phyloP scores from a whole-genome alignment of 2,888 invertebrate genomes.

The Barypeithes pellucidus region DNA sequence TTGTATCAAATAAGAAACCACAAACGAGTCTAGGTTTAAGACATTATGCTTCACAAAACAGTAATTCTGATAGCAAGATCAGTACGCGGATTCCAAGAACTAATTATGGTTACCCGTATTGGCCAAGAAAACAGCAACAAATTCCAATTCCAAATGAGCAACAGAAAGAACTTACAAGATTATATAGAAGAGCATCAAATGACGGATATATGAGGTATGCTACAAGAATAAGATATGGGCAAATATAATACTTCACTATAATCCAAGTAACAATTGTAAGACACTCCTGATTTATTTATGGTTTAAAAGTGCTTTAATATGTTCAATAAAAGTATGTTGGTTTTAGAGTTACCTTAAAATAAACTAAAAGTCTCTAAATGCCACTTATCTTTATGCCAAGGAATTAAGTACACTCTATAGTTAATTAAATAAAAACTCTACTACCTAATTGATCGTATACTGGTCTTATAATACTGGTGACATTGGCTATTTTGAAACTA shows the following conservation, averaged over 20 bases:
- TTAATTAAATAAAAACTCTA: too few relatives aligned
- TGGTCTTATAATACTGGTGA: too few relatives aligned
- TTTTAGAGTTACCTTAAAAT: too few relatives aligned
- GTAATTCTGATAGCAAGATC: constrained; percentile 54
- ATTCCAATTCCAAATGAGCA: constrained; percentile 34
- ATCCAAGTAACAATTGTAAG: too few relatives aligned
- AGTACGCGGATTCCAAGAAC: constrained; percentile 18
- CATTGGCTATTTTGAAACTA: too few relatives aligned
- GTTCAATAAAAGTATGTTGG: too few relatives aligned
- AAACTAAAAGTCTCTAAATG: too few relatives aligned
- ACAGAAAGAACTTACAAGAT: constrained; percentile 56
- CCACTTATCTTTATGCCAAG: too few relatives aligned
- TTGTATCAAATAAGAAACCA: constrained; percentile 67
- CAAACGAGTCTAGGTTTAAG: constrained; percentile 72
- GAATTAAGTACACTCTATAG: too few relatives aligned
- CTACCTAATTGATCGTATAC: too few relatives aligned
- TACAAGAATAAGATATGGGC: constrained; percentile 55
- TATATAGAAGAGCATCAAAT: constrained; percentile 57
- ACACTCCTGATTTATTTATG: too few relatives aligned
- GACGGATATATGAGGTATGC: constrained; percentile 60
- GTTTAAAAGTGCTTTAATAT: too few relatives aligned
- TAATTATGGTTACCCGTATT: constrained; percentile 24
- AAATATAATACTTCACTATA: background rate
- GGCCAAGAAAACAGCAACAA: constrained; percentile 26
- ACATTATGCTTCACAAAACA: constrained; percentile 65